Evolutionary conservation across 2,888 invertebrate genomes (phyloP), one percentile per base, ranked within the genome.

Genomic region (Phasia obesa): DNA sequence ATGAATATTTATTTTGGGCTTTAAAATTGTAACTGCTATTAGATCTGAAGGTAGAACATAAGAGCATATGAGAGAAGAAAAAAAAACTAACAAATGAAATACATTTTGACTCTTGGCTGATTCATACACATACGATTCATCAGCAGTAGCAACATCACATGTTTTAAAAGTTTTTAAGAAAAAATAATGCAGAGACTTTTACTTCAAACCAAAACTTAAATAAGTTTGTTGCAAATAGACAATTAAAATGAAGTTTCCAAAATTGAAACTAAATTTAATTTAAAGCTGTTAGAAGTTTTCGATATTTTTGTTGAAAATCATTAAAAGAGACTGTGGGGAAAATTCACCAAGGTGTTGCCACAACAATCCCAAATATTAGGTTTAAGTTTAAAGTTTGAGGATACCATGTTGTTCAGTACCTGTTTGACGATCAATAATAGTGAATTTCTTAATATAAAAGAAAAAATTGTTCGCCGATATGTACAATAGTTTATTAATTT

Each of bases 1-100:
- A 51, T 51, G 51, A n/a, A 51, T 35, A 65, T 65, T 38, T 65
- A 51, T 65, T 64, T 65, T 51, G n/a, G 35, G 35, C 51, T 51
- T 21, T 5, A 51, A 38, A 35, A 35, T 19, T 65, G 7, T 13
- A 23, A 35, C 49, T 65, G 17, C 47, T 13, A 15, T 2, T 3
- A 47, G 7, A 35, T 35, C 35, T 49, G n/a, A 21, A 59, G 35
- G 25, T 19, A 31, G 15, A 23, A 59, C 21, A 73, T 42, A 25
- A 9, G 9, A 51, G 4, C 2, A 25, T 19, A 17, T 49, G 3
- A 1, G 17, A 51, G 27, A 57, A 31, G 17, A 53, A 62, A 53
- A 69, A 55, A 73, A 71, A 47, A 19, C 2, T 1, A 53, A 53
- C 2, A 2, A 53, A 53, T 25, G 15, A 69, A 69, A 69, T 44